Evolutionary conservation across 2,113 vertebrate genomes (phyloP), one percentile per base, ranked within the genome.

Genomic region (Philantomba maxwellii): DNA sequence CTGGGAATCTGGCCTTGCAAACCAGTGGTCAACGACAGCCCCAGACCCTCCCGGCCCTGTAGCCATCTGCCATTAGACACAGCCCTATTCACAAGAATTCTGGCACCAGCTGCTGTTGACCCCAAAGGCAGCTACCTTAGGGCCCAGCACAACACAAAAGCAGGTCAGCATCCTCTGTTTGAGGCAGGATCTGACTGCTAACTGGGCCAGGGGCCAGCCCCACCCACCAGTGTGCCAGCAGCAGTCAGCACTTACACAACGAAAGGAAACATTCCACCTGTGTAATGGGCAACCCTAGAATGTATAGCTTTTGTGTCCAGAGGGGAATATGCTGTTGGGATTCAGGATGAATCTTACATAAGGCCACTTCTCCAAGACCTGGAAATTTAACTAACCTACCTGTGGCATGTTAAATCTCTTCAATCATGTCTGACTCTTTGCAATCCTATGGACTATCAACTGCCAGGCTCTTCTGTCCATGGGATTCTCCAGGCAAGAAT

Each of bases 341-440:
- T 47, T 80, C 28, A 80, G 77, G 47, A 80, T 33, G 28, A 33
- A 51, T 51, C 45, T 19, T 80, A 80, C 5, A 21, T 33, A 80
- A 12, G 45, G 28, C 9, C 16, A 33, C 28, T 11, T 51, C 77
- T 80, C 45, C 77, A 80, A 80, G 45, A 33, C 5, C 30, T 19
- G 28, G 9, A 80, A 21, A 51, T 49, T 10, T 80, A 80, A 80
- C 45, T 33, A 49, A 80, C 16, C 10, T 80, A 51, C 66, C 17
- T 70, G 19, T 1, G n/a, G n/a, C n/a, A 23, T 39, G n/a, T 70
- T 70, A 70, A 70, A 39, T 11, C 10, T 23, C 19, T 39, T 39
- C 19, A 70, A 6, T 70, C 2, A 1, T 36, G 19, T 39, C 66
- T 0, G 0, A 70, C n/a, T 70, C n/a, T 70, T 12, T 70, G 66